These are phyloP conservation scores for Ploceus nigricollis DNA, from an alignment of 2,113 vertebrate species.

Conservation along the genomic window DNA sequence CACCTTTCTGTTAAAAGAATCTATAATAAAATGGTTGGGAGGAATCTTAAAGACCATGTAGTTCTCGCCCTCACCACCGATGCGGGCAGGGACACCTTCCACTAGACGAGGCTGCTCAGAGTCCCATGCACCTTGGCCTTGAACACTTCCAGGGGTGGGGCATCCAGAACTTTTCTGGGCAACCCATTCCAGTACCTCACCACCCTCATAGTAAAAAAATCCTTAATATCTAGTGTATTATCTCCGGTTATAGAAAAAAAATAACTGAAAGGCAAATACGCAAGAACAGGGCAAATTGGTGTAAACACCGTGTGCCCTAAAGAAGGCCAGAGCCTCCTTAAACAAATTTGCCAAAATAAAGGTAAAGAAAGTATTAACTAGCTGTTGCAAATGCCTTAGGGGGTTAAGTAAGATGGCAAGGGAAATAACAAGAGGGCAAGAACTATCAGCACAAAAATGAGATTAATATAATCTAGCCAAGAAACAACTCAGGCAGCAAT, in stretches of 20 bases:
- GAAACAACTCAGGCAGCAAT: background rate
- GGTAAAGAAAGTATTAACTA: background rate
- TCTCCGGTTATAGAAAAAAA: background rate
- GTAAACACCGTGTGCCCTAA: background rate
- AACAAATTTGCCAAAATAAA: background rate
- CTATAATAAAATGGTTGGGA: background rate
- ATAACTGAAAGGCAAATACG: background rate
- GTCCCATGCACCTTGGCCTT: background rate
- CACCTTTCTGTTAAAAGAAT: background rate
- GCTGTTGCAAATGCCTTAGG: background rate
- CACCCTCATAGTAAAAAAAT: background rate
- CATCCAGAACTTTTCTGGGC: background rate
- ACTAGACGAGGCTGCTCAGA: background rate
- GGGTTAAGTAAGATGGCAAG: background rate
- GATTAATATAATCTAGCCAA: background rate
- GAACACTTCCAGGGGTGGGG: background rate
- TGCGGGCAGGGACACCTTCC: background rate
- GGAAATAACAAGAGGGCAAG: background rate
- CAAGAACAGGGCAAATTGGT: background rate
- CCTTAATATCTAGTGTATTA: background rate
- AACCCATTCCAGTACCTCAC: background rate
- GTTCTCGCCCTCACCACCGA: fast-evolving
- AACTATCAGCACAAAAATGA: background rate
- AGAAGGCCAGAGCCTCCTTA: background rate
- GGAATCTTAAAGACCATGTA: background rate